These are phyloP conservation scores for Agapornis roseicollis DNA, from an alignment of 2,113 vertebrate species.

Conservation along the genomic window DNA sequence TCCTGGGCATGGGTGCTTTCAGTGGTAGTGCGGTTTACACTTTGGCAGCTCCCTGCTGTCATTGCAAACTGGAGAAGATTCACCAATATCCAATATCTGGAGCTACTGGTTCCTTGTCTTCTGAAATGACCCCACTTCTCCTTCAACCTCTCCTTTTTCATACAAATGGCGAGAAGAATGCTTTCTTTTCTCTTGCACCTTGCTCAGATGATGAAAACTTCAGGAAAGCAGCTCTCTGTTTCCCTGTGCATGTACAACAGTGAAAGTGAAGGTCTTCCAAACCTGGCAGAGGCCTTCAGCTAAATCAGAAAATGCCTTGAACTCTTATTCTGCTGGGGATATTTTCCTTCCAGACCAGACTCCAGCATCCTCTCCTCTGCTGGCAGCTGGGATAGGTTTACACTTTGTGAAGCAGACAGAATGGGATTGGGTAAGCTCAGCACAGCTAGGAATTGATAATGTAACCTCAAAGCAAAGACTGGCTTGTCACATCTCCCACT, in stretches of 20 bases:
- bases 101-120: neutral
- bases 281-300: neutral
- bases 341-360: neutral
- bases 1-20: fast-evolving
- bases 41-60: fast-evolving
- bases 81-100: neutral
- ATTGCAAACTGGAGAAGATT: neutral
- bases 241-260: fast-evolving
- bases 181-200: neutral
- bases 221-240: neutral
- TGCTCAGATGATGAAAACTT: neutral
- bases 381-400: neutral
- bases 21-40: no score
- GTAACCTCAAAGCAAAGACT: neutral
- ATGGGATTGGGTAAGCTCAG: neutral
- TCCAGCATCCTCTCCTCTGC: neutral
- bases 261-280: neutral
- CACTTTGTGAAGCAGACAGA: fast-evolving
- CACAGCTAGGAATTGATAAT: neutral
- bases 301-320: neutral
- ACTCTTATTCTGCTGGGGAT: neutral
- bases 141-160: neutral
- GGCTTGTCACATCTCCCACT: neutral
- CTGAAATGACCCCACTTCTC: neutral
- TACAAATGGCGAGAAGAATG: neutral